These are phyloP conservation scores for Eospalax fontanierii DNA, from an alignment of 2,797 vertebrate species.

Conservation along the genomic window DNA sequence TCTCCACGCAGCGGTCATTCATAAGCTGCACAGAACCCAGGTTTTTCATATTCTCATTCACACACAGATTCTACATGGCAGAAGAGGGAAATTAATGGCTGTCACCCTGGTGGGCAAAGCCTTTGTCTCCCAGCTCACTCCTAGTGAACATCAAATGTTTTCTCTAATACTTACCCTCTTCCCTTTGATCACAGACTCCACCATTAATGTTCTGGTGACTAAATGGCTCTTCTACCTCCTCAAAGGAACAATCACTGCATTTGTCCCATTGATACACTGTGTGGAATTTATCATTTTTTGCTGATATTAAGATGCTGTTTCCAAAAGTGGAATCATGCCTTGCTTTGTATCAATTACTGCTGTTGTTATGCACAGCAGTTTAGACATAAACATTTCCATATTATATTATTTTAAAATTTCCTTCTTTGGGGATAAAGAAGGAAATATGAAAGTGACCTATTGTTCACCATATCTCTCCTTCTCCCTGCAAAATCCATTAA, in stretches of 20 bases:
- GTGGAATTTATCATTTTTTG: not conserved
- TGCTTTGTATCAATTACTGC: not conserved
- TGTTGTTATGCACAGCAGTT: no score
- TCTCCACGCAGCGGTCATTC: conserved; percentile 97
- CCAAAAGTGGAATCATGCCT: no score
- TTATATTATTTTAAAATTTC: not conserved
- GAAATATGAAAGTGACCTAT: fast-evolving
- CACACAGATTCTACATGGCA: conserved; percentile 94
- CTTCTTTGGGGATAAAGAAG: not conserved
- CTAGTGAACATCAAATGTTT: no score
- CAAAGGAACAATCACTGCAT: no score
- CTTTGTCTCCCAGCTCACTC: not conserved
- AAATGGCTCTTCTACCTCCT: not conserved
- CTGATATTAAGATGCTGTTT: not conserved
- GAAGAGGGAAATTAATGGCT: not conserved
- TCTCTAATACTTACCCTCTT: not conserved
- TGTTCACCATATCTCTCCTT: not conserved
- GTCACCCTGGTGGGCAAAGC: no score
- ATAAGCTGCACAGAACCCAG: conserved; percentile 94
- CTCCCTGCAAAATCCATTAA: not conserved
- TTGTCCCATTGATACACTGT: not conserved
- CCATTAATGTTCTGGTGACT: not conserved
- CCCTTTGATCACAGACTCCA: not conserved
- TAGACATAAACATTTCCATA: not conserved
- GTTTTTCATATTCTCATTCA: conserved; percentile 94